A percentile compares a stretch with the other conserved stretches of the same genome.
Evolutionary conservation across 2,113 vertebrate species (phyloP).

Genomic region (Phalacrocorax carbo): DNA sequence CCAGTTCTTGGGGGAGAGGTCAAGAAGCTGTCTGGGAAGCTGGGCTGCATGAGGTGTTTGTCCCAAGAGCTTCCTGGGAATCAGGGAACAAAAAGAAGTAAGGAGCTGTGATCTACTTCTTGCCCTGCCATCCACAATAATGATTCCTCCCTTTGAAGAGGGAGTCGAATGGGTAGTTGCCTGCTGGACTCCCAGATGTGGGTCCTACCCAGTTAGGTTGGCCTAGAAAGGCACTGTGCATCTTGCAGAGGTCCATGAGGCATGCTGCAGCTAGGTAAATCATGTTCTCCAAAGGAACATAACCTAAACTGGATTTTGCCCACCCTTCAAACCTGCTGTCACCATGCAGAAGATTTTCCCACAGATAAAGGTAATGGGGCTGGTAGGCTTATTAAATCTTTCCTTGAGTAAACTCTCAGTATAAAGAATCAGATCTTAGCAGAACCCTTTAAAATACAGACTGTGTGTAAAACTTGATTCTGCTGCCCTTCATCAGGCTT

Average conservation of each 20-base stretch:
- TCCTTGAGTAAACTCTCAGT: not conserved
- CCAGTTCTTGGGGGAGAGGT: not conserved
- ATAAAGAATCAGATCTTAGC: not conserved
- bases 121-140: accelerated
- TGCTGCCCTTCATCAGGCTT: not conserved
- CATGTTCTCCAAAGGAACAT: not conserved
- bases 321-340: not conserved
- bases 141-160: not conserved
- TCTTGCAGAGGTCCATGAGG: accelerated
- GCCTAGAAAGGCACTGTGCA: not conserved
- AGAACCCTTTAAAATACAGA: not conserved
- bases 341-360: not conserved
- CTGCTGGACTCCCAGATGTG: accelerated
- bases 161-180: not conserved
- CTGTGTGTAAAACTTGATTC: not conserved
- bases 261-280: not conserved
- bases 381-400: not conserved
- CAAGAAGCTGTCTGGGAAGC: not conserved
- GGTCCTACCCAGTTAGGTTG: not conserved
- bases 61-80: not conserved
- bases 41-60: not conserved
- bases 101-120: not conserved
- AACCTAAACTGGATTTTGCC: not conserved
- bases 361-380: not conserved
- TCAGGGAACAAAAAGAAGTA: not conserved